These are phyloP conservation scores for Cataglyphis livida DNA, from an alignment of 2,888 invertebrate species.

Conservation along the genomic window DNA sequence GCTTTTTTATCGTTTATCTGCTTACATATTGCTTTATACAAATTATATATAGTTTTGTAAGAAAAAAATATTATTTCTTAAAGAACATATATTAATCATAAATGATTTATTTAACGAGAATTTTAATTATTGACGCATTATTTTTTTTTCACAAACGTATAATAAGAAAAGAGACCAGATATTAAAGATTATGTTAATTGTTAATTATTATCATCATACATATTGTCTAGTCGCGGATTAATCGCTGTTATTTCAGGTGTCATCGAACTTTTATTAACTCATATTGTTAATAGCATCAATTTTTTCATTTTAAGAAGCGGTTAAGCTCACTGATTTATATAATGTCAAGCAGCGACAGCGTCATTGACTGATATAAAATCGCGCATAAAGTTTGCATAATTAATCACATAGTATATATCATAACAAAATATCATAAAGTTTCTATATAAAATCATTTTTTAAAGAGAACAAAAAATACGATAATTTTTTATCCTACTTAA, in stretches of 20 bases:
- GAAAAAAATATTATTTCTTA: background rate
- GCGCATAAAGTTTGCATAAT: background rate
- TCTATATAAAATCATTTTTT: no score
- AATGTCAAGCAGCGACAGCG: background rate
- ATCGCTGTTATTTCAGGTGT: background rate
- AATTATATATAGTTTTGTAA: no score
- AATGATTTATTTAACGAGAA: background rate
- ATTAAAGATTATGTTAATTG: constrained; percentile 8
- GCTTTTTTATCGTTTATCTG: background rate
- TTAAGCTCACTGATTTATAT: background rate
- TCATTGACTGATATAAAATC: background rate
- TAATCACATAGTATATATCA: background rate
- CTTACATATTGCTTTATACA: background rate
- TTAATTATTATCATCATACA: background rate
- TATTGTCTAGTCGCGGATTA: constrained; percentile 16
- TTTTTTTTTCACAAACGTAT: background rate
- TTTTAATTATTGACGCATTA: background rate
- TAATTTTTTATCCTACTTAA: background rate
- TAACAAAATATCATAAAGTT: background rate
- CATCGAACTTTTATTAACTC: background rate
- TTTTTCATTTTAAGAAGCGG: background rate
- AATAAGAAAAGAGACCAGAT: background rate
- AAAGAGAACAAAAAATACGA: no score
- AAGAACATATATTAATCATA: background rate
- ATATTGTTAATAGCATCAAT: background rate